These are phyloP conservation scores for Apostichopus californicus DNA, from an alignment of 35 echinoderm and acorn worm species.

Conservation along the genomic window DNA sequence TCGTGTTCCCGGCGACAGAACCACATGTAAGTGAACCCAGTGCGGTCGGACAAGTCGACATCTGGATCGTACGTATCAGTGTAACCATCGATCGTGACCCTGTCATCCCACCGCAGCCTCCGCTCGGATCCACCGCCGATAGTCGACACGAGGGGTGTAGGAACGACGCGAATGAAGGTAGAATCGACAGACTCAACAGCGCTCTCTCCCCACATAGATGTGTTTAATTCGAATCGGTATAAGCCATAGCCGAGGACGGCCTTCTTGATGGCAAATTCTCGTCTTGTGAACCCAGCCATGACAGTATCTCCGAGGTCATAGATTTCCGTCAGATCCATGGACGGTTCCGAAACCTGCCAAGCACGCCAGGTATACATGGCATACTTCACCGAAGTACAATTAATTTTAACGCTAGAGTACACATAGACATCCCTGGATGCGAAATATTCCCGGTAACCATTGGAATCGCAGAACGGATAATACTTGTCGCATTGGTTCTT, in stretches of 20 bases:
- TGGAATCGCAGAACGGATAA: conserved; percentile 83
- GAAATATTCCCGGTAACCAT: conserved; percentile 76
- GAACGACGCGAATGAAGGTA: conserved; percentile 62
- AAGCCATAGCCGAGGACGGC: conserved; percentile 77
- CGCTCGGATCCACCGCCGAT: conserved; percentile 80
- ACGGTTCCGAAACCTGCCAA: conserved; percentile 43
- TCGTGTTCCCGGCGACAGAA: conserved; percentile 83
- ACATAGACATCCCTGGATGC: conserved; percentile 84
- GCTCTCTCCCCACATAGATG: conserved; percentile 86
- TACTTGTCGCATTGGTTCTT: conserved; percentile 79
- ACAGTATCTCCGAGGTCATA: conserved; percentile 78
- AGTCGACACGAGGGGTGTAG: conserved; percentile 69
- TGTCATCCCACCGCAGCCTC: conserved; percentile 78
- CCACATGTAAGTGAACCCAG: conserved; percentile 82
- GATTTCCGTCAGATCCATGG: conserved; percentile 53
- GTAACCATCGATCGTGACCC: conserved; percentile 65
- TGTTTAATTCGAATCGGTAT: conserved; percentile 81
- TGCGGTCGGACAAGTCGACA: conserved; percentile 58
- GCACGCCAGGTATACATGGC: conserved; percentile 90
- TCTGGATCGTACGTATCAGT: conserved; percentile 78
- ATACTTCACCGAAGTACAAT: conserved; percentile 80
- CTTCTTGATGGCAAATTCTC: conserved; percentile 79
- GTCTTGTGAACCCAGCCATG: conserved; percentile 69
- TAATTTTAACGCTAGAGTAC: conserved; percentile 68
- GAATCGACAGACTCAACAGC: conserved; percentile 76